Conservation (phyloP, 2,888 invertebrate genomes). For the Brachynemurus nebulosus region DNA sequence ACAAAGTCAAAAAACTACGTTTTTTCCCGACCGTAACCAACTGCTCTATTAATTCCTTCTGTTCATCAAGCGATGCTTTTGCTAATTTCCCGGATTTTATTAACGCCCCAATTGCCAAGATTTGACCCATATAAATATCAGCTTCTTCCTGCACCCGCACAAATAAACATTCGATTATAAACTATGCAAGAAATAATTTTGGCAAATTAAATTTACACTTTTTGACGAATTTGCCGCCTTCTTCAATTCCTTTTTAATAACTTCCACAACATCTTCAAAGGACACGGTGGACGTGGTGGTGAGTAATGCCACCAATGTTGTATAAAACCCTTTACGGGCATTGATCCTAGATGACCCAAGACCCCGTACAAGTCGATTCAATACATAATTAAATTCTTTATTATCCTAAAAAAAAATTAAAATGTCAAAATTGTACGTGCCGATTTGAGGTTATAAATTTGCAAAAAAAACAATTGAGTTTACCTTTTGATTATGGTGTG, state of each 20-base stretch:
- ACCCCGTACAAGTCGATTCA: conserved; percentile 56
- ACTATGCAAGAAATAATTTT: conserved; percentile 7
- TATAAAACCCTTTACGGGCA: conserved; percentile 53
- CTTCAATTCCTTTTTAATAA: conserved; percentile 51
- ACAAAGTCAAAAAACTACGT: conserved; percentile 44
- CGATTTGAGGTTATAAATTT: conserved; percentile 10
- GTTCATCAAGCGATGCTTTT: conserved; percentile 35
- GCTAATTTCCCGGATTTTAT: conserved; percentile 47
- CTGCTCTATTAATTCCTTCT: conserved; percentile 32
- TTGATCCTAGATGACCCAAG: conserved; percentile 51
- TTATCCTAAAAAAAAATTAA: conserved; percentile 34
- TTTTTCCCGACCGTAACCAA: conserved; percentile 41
- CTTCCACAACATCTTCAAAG: conserved; percentile 38
- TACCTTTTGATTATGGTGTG: conserved; percentile 27
- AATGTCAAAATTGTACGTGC: conserved; percentile 27
- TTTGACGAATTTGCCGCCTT: conserved; percentile 43
- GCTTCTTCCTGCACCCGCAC: conserved; percentile 48
- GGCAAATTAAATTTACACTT: conserved; percentile 34
- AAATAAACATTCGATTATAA: conserved; percentile 4
- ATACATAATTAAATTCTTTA: conserved; percentile 48
- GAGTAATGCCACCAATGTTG: conserved; percentile 49
- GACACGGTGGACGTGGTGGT: conserved; percentile 33
- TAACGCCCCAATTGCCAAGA: conserved; percentile 54
- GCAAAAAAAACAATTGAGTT: conserved; percentile 21
- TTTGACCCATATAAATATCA: conserved; percentile 55